Percentiles rank a stretch among this genome's conserved stretches.
Conservation (phyloP, 2,113 vertebrate species). For the Plecturocebus donacophilus region DNA sequence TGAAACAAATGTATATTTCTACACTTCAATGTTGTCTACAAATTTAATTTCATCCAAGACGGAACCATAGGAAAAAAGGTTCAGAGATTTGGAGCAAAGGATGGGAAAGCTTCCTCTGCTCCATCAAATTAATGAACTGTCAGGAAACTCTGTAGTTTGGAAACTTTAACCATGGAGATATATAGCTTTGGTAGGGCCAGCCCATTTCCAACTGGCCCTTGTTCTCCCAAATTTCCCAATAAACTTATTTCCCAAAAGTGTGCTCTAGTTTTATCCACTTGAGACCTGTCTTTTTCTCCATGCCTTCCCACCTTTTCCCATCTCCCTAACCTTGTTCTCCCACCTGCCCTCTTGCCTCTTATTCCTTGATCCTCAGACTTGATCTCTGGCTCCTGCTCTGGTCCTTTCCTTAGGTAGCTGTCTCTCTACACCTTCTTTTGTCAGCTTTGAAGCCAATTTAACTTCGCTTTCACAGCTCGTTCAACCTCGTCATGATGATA, state of each 20-base stretch:
- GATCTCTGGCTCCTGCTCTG: not conserved
- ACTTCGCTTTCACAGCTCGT: not conserved
- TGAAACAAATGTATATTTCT: constrained; percentile 35
- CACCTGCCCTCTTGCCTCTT: not conserved
- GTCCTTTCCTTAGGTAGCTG: not conserved
- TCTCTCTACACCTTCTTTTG: not conserved
- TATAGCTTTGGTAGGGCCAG: not conserved
- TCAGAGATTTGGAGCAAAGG: not conserved
- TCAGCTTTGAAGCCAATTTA: not conserved
- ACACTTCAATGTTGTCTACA: not conserved
- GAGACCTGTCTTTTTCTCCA: not conserved
- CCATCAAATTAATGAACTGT: not conserved
- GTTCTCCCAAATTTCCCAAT: not conserved
- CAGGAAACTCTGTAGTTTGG: not conserved
- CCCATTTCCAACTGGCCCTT: too few relatives aligned
- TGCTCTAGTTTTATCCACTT: not conserved
- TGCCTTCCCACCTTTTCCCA: not conserved
- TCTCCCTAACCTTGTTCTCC: too few relatives aligned
- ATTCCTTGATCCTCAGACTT: not conserved
- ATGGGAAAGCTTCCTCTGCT: not conserved
- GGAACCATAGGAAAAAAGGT: not conserved
- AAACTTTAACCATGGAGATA: not conserved
- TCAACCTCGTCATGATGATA: not conserved
- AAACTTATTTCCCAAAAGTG: not conserved
- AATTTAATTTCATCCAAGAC: constrained; percentile 5